Percentiles rank a stretch among this genome's conserved stretches.
These are phyloP conservation scores for Epizoanthus ramosus DNA, from an alignment of 92 coral and sea anemone genomes.

Conservation along the genomic window DNA sequence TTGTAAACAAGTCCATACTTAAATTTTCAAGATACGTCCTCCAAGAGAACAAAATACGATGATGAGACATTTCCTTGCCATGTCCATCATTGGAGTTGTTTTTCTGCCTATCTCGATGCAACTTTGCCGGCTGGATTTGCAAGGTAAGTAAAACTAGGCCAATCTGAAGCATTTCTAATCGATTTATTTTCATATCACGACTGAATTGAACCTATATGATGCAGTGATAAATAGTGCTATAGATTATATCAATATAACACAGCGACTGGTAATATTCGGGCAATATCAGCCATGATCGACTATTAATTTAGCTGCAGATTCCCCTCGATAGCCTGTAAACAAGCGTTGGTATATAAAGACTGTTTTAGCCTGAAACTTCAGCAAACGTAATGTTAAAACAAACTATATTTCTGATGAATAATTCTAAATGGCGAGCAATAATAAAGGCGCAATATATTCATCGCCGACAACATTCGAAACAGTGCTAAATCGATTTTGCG, in stretches of 20 bases:
- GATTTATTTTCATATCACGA: not conserved
- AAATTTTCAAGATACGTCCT: not conserved
- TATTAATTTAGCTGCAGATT: too few species aligned
- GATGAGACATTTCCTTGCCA: not conserved
- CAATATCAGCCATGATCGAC: not conserved
- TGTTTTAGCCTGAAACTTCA: too few species aligned
- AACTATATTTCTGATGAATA: too few species aligned
- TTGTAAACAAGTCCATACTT: not conserved
- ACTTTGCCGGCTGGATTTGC: not conserved
- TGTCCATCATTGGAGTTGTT: not conserved
- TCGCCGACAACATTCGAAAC: too few species aligned
- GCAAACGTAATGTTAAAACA: too few species aligned
- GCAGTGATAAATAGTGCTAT: not conserved
- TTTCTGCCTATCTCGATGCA: not conserved
- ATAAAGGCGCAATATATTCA: too few species aligned
- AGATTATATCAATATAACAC: not conserved
- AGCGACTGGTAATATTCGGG: not conserved
- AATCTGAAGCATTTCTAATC: not conserved
- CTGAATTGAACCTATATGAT: too few species aligned
- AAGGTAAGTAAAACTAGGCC: slow-evolving; percentile 9
- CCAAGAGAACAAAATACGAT: not conserved
- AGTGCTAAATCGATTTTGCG: too few species aligned
- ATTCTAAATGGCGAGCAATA: too few species aligned
- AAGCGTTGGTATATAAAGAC: too few species aligned
- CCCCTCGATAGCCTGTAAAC: too few species aligned